Base-by-base conservation (phyloP, 2,888 invertebrate species). In the Sialis lutaria region DNA sequence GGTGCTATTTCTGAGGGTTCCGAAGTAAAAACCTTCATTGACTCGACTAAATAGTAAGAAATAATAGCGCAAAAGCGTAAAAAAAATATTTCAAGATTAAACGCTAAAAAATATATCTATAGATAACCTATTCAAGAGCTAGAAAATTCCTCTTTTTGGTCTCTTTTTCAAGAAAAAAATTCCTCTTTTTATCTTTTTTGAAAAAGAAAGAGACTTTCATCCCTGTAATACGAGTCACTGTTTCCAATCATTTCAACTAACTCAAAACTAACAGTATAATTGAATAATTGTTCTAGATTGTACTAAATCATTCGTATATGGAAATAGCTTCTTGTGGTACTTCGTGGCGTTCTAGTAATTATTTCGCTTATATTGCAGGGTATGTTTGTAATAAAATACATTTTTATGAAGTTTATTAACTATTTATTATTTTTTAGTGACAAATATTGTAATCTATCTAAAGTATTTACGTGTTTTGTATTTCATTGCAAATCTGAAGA, bases 241-340 rank as follows among this genome's bases (percentile, higher is more conserved):
- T 22, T 22, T 22, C 2, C 4, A 6, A 5, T 41, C 13, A 6
- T 43, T 43, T 49, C 32, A n/a, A 30, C 9, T 9, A 45, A n/a
- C 6, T 37, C 6, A 22, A 6, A 37, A 37, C 30, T 37, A 22
- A 22, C 4, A 2, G 22, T 22, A 22, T 2, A 22, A 22, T 37
- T 37, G 37, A 35, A 37, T 22, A 47, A 37, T 49, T 50, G 44
- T 62, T 67, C 49, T 57, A 75, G 74, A 53, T 69, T 8, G 51
- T 76, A 30, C 58, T 73, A 50, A 67, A 70, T 48, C 75, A 76
- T 58, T 70, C 72, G 43, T 79, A 73, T 56, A 77, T 78, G 65
- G 74, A 77, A 58, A 75, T 79, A 51, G 75, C 77, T 2, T 72
- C 77, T 0, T 79, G 79, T 61, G 77, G 77, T 9, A 65, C 73